A percentile compares a stretch with the other conserved stretches of the same genome.
These are phyloP conservation scores for Sphaerophoria rueppellii DNA, from an alignment of 2,888 invertebrate species.

Conservation along the genomic window DNA sequence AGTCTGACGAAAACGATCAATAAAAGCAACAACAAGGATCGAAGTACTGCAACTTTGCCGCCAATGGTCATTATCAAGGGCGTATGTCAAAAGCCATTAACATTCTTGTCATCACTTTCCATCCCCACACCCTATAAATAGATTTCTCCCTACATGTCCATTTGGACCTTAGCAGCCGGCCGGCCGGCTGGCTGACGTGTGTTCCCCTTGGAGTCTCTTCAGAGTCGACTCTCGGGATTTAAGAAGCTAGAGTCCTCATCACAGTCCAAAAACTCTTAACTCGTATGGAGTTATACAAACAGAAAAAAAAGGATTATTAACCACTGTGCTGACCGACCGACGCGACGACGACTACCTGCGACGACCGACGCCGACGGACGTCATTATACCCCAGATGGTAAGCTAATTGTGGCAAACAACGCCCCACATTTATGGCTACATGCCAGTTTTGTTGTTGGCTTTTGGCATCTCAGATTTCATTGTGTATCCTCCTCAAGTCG, in stretches of 20 bases:
- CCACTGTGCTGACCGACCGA: slow-evolving; percentile 14
- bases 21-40: not conserved
- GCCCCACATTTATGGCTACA: slow-evolving; percentile 71
- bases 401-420: slow-evolving; percentile 72
- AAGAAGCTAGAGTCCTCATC: slow-evolving; percentile 38
- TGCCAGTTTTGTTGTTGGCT: slow-evolving; percentile 54
- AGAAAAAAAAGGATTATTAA: slow-evolving; percentile 17
- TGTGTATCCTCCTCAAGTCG: not conserved
- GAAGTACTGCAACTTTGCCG: slow-evolving; percentile 10
- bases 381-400: slow-evolving; percentile 63
- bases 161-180: slow-evolving; percentile 20
- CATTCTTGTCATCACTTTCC: slow-evolving; percentile 77
- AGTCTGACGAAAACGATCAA: slow-evolving; percentile 23
- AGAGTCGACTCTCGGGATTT: slow-evolving; percentile 33
- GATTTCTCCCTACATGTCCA: slow-evolving; percentile 56
- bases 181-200: slow-evolving; percentile 6
- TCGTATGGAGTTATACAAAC: not conserved
- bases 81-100: slow-evolving; percentile 78
- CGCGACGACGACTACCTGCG: too few relatives aligned
- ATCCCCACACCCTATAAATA: slow-evolving; percentile 75
- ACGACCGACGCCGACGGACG: slow-evolving; percentile 61
- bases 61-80: slow-evolving; percentile 74
- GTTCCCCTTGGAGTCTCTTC: not conserved
- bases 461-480: slow-evolving; percentile 66
- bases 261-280: slow-evolving; percentile 18